Evolutionary conservation across 2,797 vertebrate genomes (phyloP), one percentile per base, ranked within the genome.

Genomic region (Cuniculus paca): DNA sequence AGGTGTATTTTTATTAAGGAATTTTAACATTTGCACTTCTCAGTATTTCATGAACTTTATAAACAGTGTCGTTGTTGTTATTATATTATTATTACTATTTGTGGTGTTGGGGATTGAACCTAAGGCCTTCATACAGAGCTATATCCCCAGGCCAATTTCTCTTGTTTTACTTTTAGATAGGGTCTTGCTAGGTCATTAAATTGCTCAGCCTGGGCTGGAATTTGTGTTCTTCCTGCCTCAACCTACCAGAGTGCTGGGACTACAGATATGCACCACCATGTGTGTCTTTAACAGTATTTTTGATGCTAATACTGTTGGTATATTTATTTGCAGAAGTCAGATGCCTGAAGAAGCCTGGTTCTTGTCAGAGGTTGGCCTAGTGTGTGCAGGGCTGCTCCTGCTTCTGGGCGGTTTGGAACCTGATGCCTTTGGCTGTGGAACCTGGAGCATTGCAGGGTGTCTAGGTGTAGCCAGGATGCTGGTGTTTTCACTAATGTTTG

Each of bases 361-460:
- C 54, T 82, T 42, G 36, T 75, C 24, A 74, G 16, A 85, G 81
- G 19, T 20, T 42, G 48, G 31, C 4, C 31, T 39, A 13, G 78
- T 31, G 54, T 56, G 20, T 50, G 48, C 14, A 68, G 5, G 48
- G 28, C 28, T 28, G 4, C 1, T 2, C 36, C 39, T 14, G 24
- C 11, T 26, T 14, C 31, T 11, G 0, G 2, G 12, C 6, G 0
- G 20, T 45, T n/a, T 28, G 9, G 68, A 42, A 8, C 20, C 26
- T 65, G 3, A 4, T 77, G 20, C 68, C 11, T 36, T 28, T 88
- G 28, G 42, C 36, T 7, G 4, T 8, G 50, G 77, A 65, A 16
- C 45, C 28, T 4, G 19, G 13, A 70, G 54, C 16, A 0, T 31
- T 28, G 5, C 13, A 1, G 42, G 39, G 2, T 0, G 1, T 0